A percentile compares a stretch with the other conserved stretches of the same genome.
These are phyloP conservation scores for Psettodes erumei DNA, from an alignment of 2,113 vertebrate species.

Conservation along the genomic window DNA sequence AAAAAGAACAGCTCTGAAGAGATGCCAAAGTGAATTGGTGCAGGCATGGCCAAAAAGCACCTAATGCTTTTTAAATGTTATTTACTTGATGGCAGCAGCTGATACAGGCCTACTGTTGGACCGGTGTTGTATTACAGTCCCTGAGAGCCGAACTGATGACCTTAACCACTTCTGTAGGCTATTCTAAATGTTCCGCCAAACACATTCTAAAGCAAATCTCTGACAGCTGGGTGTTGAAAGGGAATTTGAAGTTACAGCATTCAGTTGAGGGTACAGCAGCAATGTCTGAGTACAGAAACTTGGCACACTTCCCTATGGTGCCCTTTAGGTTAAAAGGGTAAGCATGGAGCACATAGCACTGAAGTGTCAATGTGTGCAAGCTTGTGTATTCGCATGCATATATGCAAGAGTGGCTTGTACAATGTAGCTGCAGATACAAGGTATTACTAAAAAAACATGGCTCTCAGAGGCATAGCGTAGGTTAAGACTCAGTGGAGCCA, in stretches of 20 bases:
- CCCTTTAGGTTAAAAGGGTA: constrained; percentile 70
- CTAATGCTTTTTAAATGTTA: constrained; percentile 82
- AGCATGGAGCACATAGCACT: constrained; percentile 49
- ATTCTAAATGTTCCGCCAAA: constrained; percentile 66
- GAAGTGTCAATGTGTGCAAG: constrained; percentile 53
- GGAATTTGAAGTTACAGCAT: constrained; percentile 67
- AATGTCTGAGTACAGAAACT: constrained; percentile 48
- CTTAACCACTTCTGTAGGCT: constrained; percentile 66
- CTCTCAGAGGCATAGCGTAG: constrained; percentile 53
- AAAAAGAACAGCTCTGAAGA: constrained; percentile 71
- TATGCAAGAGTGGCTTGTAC: constrained; percentile 32
- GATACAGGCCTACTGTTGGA: constrained; percentile 59
- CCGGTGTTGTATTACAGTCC: constrained; percentile 65
- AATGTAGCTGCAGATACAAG: constrained; percentile 36
- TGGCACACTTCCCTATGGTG: constrained; percentile 51
- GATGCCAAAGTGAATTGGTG: constrained; percentile 66
- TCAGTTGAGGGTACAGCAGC: constrained; percentile 39
- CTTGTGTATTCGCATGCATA: constrained; percentile 36
- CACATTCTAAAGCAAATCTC: constrained; percentile 70
- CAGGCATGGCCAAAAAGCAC: constrained; percentile 70
- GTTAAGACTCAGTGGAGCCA: constrained; percentile 73
- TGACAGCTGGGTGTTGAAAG: constrained; percentile 71
- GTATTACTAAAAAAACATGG: constrained; percentile 67
- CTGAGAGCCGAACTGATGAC: constrained; percentile 68
- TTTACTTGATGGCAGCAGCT: constrained; percentile 76